These are phyloP conservation scores for Melanostigma gelatinosum DNA, from an alignment of 2,113 vertebrate genomes.

Conservation along the genomic window DNA sequence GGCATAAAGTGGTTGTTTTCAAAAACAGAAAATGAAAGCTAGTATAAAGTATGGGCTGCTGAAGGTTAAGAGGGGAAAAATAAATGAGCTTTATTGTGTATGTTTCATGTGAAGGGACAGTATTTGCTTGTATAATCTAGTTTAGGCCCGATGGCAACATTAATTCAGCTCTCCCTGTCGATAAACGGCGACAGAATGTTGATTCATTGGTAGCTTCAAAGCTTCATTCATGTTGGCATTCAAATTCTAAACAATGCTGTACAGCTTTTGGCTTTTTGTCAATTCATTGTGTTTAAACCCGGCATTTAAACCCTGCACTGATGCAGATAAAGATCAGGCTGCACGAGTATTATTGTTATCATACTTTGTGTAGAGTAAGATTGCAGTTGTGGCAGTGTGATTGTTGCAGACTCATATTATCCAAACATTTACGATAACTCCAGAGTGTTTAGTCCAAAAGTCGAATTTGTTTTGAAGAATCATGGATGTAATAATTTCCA, in stretches of 20 bases:
- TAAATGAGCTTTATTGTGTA: background rate
- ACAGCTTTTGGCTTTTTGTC: no score
- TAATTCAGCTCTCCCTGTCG: no score
- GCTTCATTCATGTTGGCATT: no score
- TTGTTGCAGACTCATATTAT: background rate
- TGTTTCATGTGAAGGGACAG: background rate
- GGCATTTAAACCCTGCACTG: no score
- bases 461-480: no score
- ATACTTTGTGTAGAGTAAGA: background rate
- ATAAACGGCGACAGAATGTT: no score
- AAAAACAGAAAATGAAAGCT: background rate
- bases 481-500: background rate
- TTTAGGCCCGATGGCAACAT: background rate
- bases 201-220: no score
- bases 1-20: background rate
- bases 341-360: background rate
- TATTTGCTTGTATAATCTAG: background rate
- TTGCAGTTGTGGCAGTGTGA: background rate
- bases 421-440: background rate
- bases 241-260: background rate
- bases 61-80: background rate
- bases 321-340: background rate
- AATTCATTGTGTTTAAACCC: no score
- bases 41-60: constrained; percentile 43
- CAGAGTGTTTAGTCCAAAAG: background rate